Evolutionary conservation across 2,113 vertebrate species (phyloP), one percentile per base, ranked within the genome.

Genomic region (Polyodon spathula): DNA sequence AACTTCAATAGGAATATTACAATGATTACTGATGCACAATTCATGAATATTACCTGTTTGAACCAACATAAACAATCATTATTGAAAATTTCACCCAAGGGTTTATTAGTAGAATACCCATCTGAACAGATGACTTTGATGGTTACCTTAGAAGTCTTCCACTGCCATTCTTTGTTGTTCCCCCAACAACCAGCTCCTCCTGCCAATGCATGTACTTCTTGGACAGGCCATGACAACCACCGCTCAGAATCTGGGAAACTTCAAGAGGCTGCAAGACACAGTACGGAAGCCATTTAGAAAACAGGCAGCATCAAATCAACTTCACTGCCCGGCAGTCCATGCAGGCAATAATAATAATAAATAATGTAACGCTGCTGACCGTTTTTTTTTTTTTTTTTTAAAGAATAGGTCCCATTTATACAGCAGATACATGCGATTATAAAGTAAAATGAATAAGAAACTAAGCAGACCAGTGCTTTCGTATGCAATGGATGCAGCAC

Each of bases 141-240:
- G 65, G 71, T 89, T 92, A 99, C 96, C 94, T 99, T 81, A 94
- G 80, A 62, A 98, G 88, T 73, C 86, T 91, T 74, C 95, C 92
- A 27, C 90, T 94, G 77, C 84, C 77, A 9, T 98, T 97, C 87
- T 92, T 97, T 77, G 89, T 86, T 52, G 94, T 94, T 65, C 96
- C 96, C 68, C 96, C 96, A 70, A 99, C 78, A 65, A 99, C 97
- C 77, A 99, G 68, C 37, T 99, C 96, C 71, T 98, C 94, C 74
- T 99, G 96, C 95, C 96, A 99, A 79, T 94, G 94, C 95, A 99
- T 99, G 70, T 97, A 97, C 84, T 97, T 98, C 77, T 84, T 92
- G 69, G 96, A 97, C 46, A 98, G 77, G 67, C 96, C 96, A 53
- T 97, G 83, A 81, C 96, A 99, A 64, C 96, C 96, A 64, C 94